Evolutionary conservation across 2,888 invertebrate genomes (phyloP).

Genomic region (Apamea monoglypha): DNA sequence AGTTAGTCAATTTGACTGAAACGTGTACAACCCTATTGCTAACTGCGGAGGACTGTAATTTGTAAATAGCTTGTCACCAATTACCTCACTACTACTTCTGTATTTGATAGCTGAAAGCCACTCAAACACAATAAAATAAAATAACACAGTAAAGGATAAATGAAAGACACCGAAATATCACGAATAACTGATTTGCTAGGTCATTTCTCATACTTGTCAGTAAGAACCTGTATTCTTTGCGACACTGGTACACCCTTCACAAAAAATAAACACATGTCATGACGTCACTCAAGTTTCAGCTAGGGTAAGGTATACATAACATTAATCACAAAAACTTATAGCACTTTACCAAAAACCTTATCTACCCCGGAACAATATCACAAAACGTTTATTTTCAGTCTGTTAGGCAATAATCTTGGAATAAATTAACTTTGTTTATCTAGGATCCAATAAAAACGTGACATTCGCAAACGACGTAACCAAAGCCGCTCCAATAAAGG

Average conservation of each 20-base stretch:
- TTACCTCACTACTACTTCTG: too few relatives aligned
- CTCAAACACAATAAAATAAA: too few relatives aligned
- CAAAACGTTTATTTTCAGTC: constrained; percentile 17
- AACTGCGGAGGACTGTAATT: too few relatives aligned
- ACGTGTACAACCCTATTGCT: too few relatives aligned
- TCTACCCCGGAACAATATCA: background rate
- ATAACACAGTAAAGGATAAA: background rate
- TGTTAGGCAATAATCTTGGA: constrained; percentile 8
- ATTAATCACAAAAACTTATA: constrained; percentile 10
- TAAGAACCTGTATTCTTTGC: background rate
- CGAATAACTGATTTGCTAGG: background rate
- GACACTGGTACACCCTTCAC: background rate
- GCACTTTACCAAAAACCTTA: background rate
- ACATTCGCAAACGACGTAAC: constrained; percentile 52
- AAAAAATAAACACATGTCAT: background rate
- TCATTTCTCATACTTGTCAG: background rate
- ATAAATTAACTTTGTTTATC: constrained; percentile 46
- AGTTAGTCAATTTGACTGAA: too few relatives aligned
- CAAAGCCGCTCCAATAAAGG: constrained; percentile 54
- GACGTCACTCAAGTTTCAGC: constrained; percentile 1
- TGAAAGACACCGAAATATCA: background rate
- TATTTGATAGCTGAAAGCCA: too few relatives aligned
- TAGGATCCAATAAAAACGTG: constrained; percentile 50
- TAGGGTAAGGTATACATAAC: too few relatives aligned
- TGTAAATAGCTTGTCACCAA: too few relatives aligned